phyloP scores from a whole-genome alignment of 2,113 vertebrate species.

The Sprattus sprattus region DNA sequence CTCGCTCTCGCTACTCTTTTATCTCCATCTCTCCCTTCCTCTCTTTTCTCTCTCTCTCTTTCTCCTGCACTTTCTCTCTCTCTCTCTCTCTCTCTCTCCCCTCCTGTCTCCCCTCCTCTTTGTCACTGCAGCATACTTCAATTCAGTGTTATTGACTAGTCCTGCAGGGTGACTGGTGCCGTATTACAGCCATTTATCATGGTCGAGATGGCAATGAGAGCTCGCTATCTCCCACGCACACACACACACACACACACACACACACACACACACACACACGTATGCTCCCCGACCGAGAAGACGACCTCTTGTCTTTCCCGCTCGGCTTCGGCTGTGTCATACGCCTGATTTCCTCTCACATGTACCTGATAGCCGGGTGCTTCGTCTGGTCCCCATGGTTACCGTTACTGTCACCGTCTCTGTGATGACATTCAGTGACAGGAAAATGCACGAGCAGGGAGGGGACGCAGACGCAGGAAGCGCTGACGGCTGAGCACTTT shows the following conservation, averaged over 20 bases:
- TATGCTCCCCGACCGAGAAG: not conserved
- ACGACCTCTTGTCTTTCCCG: too few species aligned
- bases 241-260: not conserved
- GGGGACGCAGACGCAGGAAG: not conserved
- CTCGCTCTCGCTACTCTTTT: not conserved
- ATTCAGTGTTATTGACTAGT: conserved; percentile 8
- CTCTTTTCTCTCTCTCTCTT: not conserved
- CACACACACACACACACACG: not conserved
- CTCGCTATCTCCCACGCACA: not conserved
- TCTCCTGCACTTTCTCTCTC: not conserved
- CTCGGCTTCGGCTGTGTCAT: too few species aligned
- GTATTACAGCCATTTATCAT: conserved; percentile 5
- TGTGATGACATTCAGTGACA: not conserved
- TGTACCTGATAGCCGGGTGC: not conserved
- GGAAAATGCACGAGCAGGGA: not conserved
- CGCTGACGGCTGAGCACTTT: too few species aligned
- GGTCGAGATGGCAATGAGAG: not conserved
- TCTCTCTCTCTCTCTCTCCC: not conserved
- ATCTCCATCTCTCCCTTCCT: not conserved
- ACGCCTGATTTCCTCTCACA: not conserved
- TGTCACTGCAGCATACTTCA: not conserved
- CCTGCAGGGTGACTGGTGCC: not conserved
- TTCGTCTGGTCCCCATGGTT: not conserved
- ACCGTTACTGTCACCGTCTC: not conserved
- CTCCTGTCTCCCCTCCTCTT: not conserved